A percentile compares a stretch with the other conserved stretches of the same genome.
These are phyloP conservation scores for Actias luna DNA, from an alignment of 2,888 invertebrate species.

Conservation along the genomic window DNA sequence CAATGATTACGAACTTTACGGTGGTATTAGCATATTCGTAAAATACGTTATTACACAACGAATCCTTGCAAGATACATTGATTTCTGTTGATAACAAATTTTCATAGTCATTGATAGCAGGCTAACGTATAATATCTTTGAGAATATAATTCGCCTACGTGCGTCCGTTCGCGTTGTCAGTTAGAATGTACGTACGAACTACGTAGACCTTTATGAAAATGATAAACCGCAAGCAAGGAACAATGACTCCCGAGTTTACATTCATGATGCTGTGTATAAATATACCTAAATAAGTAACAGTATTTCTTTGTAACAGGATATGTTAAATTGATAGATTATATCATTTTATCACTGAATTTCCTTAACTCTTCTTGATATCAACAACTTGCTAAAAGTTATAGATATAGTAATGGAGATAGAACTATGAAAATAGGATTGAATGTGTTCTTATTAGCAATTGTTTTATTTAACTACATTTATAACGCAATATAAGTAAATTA, in stretches of 20 bases:
- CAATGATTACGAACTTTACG: no score
- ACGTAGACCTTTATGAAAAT: slow-evolving; percentile 29
- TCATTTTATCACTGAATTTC: neutral
- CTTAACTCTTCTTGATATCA: neutral
- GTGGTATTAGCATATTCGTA: neutral
- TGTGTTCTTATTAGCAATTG: no score
- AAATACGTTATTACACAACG: neutral
- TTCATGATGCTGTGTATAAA: neutral
- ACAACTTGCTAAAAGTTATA: neutral
- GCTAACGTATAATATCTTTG: slow-evolving; percentile 40
- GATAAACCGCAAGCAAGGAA: slow-evolving; percentile 24
- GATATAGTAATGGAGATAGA: neutral
- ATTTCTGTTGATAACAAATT: neutral
- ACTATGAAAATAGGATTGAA: neutral
- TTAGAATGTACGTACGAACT: slow-evolving; percentile 44
- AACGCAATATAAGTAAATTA: no score
- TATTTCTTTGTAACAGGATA: slow-evolving; percentile 8
- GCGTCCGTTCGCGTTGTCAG: slow-evolving; percentile 64
- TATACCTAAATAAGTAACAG: neutral
- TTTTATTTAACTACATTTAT: no score
- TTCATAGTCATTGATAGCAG: slow-evolving; percentile 24
- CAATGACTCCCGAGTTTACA: slow-evolving; percentile 8
- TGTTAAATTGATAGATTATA: slow-evolving; percentile 5
- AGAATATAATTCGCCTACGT: slow-evolving; percentile 68
- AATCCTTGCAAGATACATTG: neutral